Evolutionary conservation across 2,113 vertebrate genomes (phyloP), one percentile per base, ranked within the genome.

Genomic region (Spea bombifrons): DNA sequence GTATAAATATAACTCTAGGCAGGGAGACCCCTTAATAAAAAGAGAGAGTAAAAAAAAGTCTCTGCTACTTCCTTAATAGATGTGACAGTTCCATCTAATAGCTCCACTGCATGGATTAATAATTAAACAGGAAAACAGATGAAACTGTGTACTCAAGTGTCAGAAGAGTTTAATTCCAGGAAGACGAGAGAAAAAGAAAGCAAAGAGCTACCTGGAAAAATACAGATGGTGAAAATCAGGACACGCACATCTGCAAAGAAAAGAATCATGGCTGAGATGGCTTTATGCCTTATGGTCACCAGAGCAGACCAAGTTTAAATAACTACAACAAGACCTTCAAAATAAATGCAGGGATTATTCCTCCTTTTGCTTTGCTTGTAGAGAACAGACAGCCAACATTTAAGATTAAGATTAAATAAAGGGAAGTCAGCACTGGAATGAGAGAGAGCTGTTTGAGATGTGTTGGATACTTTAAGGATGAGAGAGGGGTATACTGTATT

Each of bases 51-150:
- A 47, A 68, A 44, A 68, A 68, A n/a, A 68, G 5, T 44, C 45
- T 68, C 13, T 46, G 7, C 12, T 13, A 47, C 44, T 68, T 13
- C 66, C 66, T 68, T 44, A 46, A 68, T 5, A 46, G 45, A 68
- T 13, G 5, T 68, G 66, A 68, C 66, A 68, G 12, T 68, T 68
- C 9, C 45, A 13, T 68, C 45, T 48, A 68, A 68, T 68, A 68
- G 66, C 66, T 68, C 44, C 44, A 46, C 66, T 47, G 66, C 66
- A 68, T 68, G 66, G 30, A 47, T 68, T 68, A 68, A 68, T 68
- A 68, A 68, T 68, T 68, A 68, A 68, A 68, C 45, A 68, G 44
- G 44, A 48, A 68, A 68, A 68, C 45, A 68, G 66, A 68, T 68
- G 66, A 68, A 68, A 68, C 44, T 46, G 13, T 47, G 13, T 6